These are phyloP conservation scores for Caenorhabditis virilis DNA, from an alignment of 2,888 invertebrate genomes.

Conservation along the genomic window DNA sequence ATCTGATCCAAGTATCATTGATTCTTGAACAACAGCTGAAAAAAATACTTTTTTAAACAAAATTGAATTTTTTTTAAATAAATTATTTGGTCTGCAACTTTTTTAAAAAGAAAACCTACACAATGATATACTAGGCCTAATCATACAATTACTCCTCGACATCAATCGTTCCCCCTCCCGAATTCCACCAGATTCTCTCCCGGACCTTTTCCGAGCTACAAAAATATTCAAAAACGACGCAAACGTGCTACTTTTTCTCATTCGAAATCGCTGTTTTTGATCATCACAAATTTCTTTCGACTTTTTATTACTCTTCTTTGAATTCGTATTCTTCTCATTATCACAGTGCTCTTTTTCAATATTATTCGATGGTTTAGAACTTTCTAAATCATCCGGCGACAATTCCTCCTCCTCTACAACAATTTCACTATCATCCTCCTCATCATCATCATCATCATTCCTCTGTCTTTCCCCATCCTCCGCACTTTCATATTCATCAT, in stretches of 20 bases:
- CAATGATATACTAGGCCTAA: constrained; percentile 32
- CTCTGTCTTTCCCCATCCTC: constrained; percentile 19
- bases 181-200: constrained; percentile 14
- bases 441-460: constrained; percentile 26
- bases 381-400: constrained; percentile 5
- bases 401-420: constrained; percentile 29
- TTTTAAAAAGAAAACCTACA: too few relatives aligned
- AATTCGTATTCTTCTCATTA: too few relatives aligned
- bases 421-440: constrained; percentile 28
- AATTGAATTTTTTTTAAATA: too few relatives aligned
- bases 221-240: constrained; percentile 37
- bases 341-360: not conserved
- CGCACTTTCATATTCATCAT: constrained; percentile 30
- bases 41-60: too few relatives aligned
- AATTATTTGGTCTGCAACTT: too few relatives aligned
- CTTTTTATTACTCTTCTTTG: constrained; percentile 18
- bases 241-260: constrained; percentile 39
- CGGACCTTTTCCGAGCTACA: constrained; percentile 24
- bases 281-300: too few relatives aligned
- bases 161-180: constrained; percentile 29
- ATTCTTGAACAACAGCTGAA: constrained; percentile 68
- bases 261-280: constrained; percentile 16
- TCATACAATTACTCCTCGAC: constrained; percentile 34
- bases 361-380: too few relatives aligned
- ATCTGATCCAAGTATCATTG: constrained; percentile 66